These are phyloP conservation scores for Ahaetulla prasina DNA, from an alignment of 2,113 vertebrate genomes.

Conservation along the genomic window DNA sequence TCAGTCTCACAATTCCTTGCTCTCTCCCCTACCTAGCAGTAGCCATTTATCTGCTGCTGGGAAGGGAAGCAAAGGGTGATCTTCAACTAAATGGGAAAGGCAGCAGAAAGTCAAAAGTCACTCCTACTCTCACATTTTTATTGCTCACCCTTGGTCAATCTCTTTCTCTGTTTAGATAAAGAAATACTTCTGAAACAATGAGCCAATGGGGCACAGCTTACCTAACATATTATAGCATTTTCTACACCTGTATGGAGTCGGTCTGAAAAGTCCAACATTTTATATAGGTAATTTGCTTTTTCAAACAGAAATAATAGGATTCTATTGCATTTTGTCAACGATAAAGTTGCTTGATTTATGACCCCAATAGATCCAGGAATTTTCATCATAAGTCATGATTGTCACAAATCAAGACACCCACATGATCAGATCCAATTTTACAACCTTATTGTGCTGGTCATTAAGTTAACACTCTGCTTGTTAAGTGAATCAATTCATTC, in stretches of 20 bases:
- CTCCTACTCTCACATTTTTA: background rate
- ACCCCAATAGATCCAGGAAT: background rate
- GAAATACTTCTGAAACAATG: background rate
- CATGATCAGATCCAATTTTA: background rate
- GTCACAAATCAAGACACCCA: background rate
- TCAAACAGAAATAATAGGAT: background rate
- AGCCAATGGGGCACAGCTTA: background rate
- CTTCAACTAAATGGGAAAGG: background rate
- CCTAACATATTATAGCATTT: background rate
- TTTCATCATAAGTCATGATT: background rate
- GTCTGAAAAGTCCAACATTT: background rate
- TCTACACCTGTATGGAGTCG: background rate
- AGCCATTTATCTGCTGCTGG: background rate
- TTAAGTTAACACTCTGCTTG: background rate
- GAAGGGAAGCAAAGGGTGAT: background rate
- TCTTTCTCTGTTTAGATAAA: too few relatives aligned
- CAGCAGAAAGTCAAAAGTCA: background rate
- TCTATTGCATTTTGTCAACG: background rate
- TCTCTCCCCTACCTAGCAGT: background rate
- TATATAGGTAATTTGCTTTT: background rate
- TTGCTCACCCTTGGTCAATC: background rate
- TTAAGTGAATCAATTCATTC: background rate
- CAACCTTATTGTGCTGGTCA: background rate
- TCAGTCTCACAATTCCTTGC: background rate
- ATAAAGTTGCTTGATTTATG: background rate